phyloP scores from a whole-genome alignment of 2,888 invertebrate genomes.

The Micropterix aruncella region DNA sequence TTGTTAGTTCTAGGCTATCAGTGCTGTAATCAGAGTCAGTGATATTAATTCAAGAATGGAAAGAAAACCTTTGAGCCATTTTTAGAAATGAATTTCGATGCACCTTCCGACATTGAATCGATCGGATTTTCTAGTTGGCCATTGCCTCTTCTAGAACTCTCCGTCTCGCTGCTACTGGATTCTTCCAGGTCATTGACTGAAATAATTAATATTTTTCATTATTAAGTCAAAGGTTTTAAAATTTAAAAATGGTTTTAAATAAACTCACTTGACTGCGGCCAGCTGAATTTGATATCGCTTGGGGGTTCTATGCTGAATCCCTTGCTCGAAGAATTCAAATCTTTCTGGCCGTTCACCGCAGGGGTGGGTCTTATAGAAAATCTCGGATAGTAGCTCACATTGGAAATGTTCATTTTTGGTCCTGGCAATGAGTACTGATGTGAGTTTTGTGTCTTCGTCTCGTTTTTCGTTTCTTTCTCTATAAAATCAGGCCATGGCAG shows the following conservation, averaged over 20 bases:
- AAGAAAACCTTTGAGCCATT: background rate
- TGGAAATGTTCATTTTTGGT: background rate
- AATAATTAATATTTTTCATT: constrained; percentile 14
- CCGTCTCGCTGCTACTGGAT: constrained; percentile 18
- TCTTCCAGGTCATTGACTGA: constrained; percentile 44
- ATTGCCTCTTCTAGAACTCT: background rate
- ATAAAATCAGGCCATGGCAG: constrained; percentile 36
- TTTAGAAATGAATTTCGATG: background rate
- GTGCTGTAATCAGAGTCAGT: too few species aligned
- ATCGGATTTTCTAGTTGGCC: background rate
- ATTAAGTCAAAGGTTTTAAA: background rate
- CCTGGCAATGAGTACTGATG: background rate
- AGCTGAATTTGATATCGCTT: background rate
- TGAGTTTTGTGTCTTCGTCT: background rate
- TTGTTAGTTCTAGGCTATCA: too few species aligned
- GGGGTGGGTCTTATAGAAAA: constrained; percentile 43
- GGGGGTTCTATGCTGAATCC: constrained; percentile 5
- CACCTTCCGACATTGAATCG: background rate
- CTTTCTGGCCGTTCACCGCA: constrained; percentile 22
- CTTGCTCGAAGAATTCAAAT: constrained; percentile 7
- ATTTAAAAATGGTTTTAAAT: constrained; percentile 1
- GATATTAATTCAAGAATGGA: background rate
- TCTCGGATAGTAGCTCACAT: constrained; percentile 19
- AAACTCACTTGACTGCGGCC: background rate
- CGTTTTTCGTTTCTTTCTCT: background rate